Evolutionary conservation across 1,140 invertebrate genomes (phyloP).

Genomic region (Oedothorax gibbosus): DNA sequence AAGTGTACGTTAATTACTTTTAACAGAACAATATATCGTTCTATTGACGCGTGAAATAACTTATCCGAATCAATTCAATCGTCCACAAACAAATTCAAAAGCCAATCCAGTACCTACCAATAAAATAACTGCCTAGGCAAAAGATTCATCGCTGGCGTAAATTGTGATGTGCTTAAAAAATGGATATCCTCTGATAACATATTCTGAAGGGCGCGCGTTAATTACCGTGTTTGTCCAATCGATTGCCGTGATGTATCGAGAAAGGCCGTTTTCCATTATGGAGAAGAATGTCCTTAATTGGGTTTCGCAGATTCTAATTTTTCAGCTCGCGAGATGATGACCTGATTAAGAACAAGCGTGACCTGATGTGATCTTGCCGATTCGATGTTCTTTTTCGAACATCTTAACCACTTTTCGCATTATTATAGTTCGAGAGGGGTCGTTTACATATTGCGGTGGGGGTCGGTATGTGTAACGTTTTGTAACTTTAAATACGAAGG

Average conservation of each 20-base stretch:
- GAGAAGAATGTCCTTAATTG: constrained; percentile 38
- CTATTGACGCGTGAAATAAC: too few relatives aligned
- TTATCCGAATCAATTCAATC: too few relatives aligned
- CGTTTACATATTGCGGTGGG: not conserved
- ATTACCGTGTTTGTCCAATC: constrained; percentile 35
- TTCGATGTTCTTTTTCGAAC: not conserved
- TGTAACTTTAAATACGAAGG: too few relatives aligned
- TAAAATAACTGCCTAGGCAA: too few relatives aligned
- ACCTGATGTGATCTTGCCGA: constrained; percentile 19
- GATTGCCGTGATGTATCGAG: constrained; percentile 35
- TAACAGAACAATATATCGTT: too few relatives aligned
- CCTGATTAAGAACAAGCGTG: constrained; percentile 38
- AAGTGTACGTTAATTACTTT: too few relatives aligned
- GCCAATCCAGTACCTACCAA: too few relatives aligned
- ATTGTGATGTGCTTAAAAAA: too few relatives aligned
- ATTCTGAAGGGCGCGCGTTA: constrained; percentile 3
- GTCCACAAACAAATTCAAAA: too few relatives aligned
- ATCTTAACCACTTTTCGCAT: constrained; percentile 6
- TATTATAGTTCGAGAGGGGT: not conserved
- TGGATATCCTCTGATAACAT: too few relatives aligned
- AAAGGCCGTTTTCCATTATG: constrained; percentile 30
- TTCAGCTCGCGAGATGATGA: constrained; percentile 22
- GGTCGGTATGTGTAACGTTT: too few relatives aligned
- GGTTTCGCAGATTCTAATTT: constrained; percentile 38
- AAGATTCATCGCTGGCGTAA: too few relatives aligned